Conservation (phyloP, 2,797 vertebrate genomes). For the Fratercula arctica region DNA sequence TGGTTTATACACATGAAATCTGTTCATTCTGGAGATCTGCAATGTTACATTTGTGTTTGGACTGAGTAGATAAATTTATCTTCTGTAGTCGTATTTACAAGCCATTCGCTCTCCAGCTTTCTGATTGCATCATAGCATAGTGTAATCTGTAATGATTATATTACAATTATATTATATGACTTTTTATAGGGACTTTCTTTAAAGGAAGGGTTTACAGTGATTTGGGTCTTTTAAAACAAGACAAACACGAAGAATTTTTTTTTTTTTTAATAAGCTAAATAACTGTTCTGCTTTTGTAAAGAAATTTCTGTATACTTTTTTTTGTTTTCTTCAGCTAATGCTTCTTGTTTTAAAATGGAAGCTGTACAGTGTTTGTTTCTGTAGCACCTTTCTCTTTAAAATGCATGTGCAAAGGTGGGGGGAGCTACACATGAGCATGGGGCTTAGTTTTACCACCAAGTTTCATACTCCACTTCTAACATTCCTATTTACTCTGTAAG, state of each 20-base stretch:
- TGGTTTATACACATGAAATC: neutral
- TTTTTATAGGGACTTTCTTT: neutral
- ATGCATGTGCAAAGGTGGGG: neutral
- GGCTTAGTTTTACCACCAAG: neutral
- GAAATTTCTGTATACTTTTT: neutral
- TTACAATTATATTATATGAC: neutral
- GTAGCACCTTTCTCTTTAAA: neutral
- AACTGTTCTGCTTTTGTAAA: neutral
- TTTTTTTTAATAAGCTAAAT: neutral
- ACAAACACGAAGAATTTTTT: neutral
- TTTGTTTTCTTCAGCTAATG: neutral
- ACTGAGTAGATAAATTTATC: conserved; percentile 23
- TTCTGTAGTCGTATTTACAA: conserved; percentile 13
- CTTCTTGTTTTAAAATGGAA: neutral
- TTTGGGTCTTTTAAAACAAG: neutral
- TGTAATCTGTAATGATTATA: neutral
- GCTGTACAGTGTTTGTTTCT: neutral
- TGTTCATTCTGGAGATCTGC: conserved; percentile 10
- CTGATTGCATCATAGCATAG: neutral
- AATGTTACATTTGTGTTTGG: conserved; percentile 44
- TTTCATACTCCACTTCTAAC: neutral
- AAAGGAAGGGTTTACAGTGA: neutral
- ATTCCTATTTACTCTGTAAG: neutral
- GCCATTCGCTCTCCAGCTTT: neutral
- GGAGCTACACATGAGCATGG: neutral